phyloP scores from a whole-genome alignment of 1,140 invertebrate species.

The Wiebesia pumilae region DNA sequence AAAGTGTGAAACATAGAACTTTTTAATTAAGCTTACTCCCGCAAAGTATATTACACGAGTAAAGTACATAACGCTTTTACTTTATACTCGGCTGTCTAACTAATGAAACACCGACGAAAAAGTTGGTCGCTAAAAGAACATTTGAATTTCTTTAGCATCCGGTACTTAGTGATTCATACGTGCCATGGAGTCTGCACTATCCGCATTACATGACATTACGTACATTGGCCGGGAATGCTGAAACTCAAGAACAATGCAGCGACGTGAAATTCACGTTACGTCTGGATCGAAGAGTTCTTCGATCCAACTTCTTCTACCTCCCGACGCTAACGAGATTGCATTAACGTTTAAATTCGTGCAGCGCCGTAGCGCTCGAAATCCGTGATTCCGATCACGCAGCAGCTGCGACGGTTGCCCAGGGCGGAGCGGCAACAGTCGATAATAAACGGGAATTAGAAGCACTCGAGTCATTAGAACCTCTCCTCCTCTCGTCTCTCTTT shows the following conservation, averaged over 20 bases:
- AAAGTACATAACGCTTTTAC: too few relatives aligned
- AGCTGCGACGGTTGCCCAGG: not conserved
- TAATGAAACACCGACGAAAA: too few relatives aligned
- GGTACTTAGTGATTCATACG: too few relatives aligned
- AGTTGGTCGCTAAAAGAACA: too few relatives aligned
- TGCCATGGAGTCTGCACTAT: too few relatives aligned
- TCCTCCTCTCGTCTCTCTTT: not conserved
- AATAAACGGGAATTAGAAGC: slow-evolving; percentile 39
- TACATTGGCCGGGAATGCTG: not conserved
- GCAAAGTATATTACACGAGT: too few relatives aligned
- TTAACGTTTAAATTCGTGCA: slow-evolving; percentile 12
- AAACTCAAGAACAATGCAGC: not conserved
- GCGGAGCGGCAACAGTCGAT: not conserved
- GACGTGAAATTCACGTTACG: not conserved
- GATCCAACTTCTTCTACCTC: not conserved
- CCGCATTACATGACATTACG: too few relatives aligned
- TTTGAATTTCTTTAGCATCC: too few relatives aligned
- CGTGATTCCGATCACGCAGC: slow-evolving; percentile 29
- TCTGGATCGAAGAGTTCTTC: not conserved
- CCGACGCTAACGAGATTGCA: slow-evolving; percentile 16
- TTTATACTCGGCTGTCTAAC: too few relatives aligned
- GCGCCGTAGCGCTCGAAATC: not conserved
- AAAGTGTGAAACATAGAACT: too few relatives aligned
- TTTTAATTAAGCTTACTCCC: too few relatives aligned
- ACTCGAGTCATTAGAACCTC: slow-evolving; percentile 27